A percentile compares a stretch with the other conserved stretches of the same genome.
phyloP scores from a whole-genome alignment of 2,113 vertebrate species.

The Sylvicapra grimmia region DNA sequence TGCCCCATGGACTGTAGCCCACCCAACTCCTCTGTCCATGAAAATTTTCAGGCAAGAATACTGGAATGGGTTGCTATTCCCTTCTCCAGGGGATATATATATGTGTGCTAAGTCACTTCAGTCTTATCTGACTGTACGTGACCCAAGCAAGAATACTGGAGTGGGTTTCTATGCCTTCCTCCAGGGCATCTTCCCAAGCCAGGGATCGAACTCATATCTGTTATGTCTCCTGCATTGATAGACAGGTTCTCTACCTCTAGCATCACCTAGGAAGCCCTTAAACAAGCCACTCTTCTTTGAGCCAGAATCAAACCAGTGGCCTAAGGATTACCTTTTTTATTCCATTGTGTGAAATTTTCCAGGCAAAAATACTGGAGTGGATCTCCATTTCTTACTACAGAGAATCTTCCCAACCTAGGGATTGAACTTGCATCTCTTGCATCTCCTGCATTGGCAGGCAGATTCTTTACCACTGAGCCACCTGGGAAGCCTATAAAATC shows the following conservation, averaged over 20 bases:
- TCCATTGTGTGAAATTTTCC: background rate
- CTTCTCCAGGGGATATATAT: background rate
- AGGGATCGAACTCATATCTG: background rate
- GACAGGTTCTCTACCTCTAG: background rate
- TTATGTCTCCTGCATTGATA: background rate
- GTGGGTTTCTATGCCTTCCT: background rate
- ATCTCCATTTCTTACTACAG: background rate
- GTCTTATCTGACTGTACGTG: background rate
- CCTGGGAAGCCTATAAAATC: background rate
- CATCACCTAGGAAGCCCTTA: background rate
- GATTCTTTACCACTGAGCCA: background rate
- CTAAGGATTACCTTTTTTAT: background rate
- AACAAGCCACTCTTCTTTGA: background rate
- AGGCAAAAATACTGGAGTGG: background rate
- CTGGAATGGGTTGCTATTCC: background rate
- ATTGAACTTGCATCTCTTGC: background rate
- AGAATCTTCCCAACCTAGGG: background rate
- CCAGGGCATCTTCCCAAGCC: background rate
- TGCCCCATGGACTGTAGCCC: background rate
- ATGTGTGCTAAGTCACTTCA: background rate
- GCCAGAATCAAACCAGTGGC: background rate
- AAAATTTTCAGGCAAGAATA: background rate
- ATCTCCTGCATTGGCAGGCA: rapidly evolving
- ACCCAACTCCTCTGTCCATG: background rate
- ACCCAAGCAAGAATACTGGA: background rate